Evolutionary conservation across 2,888 invertebrate species (phyloP).

Genomic region (Agrochola litura): DNA sequence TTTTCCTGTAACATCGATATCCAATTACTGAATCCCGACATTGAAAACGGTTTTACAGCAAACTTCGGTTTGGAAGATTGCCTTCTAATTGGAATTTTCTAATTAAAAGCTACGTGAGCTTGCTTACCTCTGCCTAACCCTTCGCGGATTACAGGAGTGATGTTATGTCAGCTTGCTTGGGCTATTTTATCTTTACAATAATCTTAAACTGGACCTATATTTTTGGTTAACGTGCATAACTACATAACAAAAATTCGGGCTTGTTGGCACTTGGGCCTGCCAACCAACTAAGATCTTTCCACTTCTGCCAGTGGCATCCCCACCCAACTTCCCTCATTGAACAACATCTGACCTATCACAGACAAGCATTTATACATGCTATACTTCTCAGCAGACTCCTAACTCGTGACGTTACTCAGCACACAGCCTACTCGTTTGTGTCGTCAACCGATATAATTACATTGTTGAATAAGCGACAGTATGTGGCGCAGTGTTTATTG

Average conservation of each 20-base stretch:
- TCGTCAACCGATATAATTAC: constrained; percentile 62
- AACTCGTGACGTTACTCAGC: constrained; percentile 32
- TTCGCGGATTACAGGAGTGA: too few relatives aligned
- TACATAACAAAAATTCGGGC: not conserved
- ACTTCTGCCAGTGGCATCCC: not conserved
- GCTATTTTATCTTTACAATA: constrained; percentile 22
- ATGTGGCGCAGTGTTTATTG: constrained; percentile 67
- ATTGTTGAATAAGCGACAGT: constrained; percentile 69
- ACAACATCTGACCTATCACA: not conserved
- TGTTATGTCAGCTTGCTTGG: not conserved
- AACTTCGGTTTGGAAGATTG: constrained; percentile 47
- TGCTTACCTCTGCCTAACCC: not conserved
- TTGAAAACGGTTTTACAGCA: constrained; percentile 47
- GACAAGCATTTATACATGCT: not conserved
- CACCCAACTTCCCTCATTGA: not conserved
- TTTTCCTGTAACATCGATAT: constrained; percentile 36
- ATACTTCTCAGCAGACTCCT: not conserved
- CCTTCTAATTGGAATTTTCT: constrained; percentile 50
- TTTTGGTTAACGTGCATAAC: not conserved
- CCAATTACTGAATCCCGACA: constrained; percentile 36
- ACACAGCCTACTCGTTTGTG: constrained; percentile 36
- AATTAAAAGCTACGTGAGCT: constrained; percentile 45
- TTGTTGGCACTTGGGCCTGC: not conserved
- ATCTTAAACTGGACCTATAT: constrained; percentile 21
- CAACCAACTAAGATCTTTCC: not conserved